phyloP scores from a whole-genome alignment of 1,140 invertebrate species.

The Lordiphosa clarofinis region DNA sequence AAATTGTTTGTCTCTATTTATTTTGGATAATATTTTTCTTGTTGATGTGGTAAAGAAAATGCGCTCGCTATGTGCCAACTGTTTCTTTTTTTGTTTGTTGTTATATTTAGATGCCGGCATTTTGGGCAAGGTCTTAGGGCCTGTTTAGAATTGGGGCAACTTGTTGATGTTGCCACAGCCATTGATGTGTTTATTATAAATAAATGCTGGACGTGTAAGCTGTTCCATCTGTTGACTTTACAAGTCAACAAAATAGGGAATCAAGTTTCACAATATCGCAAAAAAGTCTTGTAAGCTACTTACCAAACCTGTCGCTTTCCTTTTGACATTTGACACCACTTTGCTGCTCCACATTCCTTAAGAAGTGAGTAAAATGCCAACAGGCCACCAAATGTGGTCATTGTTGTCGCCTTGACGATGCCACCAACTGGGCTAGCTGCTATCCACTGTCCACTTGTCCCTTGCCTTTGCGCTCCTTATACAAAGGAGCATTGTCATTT shows the following conservation, averaged over 20 bases:
- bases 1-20: conserved; percentile 24
- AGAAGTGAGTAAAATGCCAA: conserved; percentile 36
- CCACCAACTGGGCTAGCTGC: conserved; percentile 31
- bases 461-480: conserved; percentile 19
- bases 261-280: too few species aligned
- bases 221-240: conserved; percentile 16
- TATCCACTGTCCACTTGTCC: conserved; percentile 27
- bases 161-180: conserved; percentile 47
- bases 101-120: conserved; percentile 58
- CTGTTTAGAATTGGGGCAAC: conserved; percentile 51
- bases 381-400: conserved; percentile 31
- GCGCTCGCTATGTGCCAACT: conserved; percentile 31
- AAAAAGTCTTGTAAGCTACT: conserved; percentile 29
- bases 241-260: background rate
- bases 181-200: conserved; percentile 59
- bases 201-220: conserved; percentile 36
- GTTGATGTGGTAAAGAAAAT: conserved; percentile 31
- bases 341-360: conserved; percentile 15
- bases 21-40: conserved; percentile 45
- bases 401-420: conserved; percentile 33
- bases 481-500: conserved; percentile 58
- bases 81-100: conserved; percentile 27
- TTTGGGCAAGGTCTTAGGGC: conserved; percentile 54
- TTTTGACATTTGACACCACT: conserved; percentile 65
- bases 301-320: conserved; percentile 29